Evolutionary conservation across 2,113 vertebrate species (phyloP), one percentile per base, ranked within the genome.

Genomic region (Scomber scombrus): DNA sequence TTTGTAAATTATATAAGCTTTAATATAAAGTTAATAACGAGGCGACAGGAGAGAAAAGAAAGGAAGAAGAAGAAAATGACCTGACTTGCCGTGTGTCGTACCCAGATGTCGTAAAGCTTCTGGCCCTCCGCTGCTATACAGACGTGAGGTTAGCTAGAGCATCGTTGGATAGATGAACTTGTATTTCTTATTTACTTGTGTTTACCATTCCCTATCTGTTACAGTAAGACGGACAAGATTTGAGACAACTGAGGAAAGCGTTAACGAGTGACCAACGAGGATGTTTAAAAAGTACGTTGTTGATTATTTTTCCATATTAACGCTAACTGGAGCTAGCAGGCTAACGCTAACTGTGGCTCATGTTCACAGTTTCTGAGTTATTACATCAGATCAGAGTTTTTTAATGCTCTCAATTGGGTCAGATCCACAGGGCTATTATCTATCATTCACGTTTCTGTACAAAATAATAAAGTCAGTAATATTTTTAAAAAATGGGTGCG

Each of bases 211-310:
- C 16, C 0, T 5, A 26, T 11, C 29, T 71, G 31, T 2, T 12
- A 23, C 26, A 46, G 31, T 26, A 18, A 51, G 6, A 19, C 5
- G 6, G 66, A 72, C 11, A 50, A 70, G 62, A 19, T 26, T 69
- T 57, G 23, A 45, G 13, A 63, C 40, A 60, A 8, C 11, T 23
- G 47, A 80, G 15, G 56, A 75, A 64, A 23, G 45, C 50, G 9
- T 11, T 11, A 71, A 76, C 70, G 45, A 46, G 62, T 40, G 68
- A 87, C 62, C 67, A 84, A 64, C 76, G 80, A 94, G 80, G 73
- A 96, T 96, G 95, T 96, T 96, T 93, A 96, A 96, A 91, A 96
- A 96, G 95, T 96, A 92, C 52, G 94, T 83, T 51, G 43, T 7
- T 71, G 3, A 19, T 54, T 63, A 26, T 82, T 69, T 40, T 70